Evolutionary conservation across 1,140 invertebrate genomes (phyloP), one percentile per base, ranked within the genome.

Genomic region (Stegodyphus mimosarum): DNA sequence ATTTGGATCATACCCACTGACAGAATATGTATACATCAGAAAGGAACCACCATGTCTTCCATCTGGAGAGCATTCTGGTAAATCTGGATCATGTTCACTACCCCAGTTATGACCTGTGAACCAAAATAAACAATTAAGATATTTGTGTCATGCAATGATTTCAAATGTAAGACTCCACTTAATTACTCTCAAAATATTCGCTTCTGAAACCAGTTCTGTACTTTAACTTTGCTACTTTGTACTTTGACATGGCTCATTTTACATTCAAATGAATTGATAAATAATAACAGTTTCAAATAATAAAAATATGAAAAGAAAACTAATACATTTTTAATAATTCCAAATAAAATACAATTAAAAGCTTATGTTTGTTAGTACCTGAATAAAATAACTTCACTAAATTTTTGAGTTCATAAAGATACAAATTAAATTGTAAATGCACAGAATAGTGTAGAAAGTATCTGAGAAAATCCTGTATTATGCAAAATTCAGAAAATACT

Each of bases 91-190:
- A 91, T 99, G 97, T 90, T 99, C 97, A 9, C 96, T 97, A n/a
- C 97, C 97, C 97, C 97, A 99, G 91, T 98, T 99, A 89, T 99
- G 97, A 53, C 98, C 98, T 92, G 96, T 96, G 91, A 97, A 64
- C 11, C 13, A 60, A 52, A 83, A 55, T 80, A 50, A 79, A 55
- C 6, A 67, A 60, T 60, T 60, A 60, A 60, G 9, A 60, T 60
- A 60, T 60, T 60, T 60, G 15, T 10, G 33, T 33, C 33, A 33
- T 33, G 33, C 33, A 33, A 33, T 33, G 33, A 33, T 33, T 33
- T 33, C 33, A 33, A 33, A 33, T 33, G 3, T 33, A 33, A 1
- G 33, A 1, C 33, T 3, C 33, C 33, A 33, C 33, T 33, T 33
- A 33, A 3, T n/a, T 3, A 33, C 33, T 33, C 33, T 33, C 3